phyloP scores from a whole-genome alignment of 2,797 vertebrate species.

The Danio tinwini region DNA sequence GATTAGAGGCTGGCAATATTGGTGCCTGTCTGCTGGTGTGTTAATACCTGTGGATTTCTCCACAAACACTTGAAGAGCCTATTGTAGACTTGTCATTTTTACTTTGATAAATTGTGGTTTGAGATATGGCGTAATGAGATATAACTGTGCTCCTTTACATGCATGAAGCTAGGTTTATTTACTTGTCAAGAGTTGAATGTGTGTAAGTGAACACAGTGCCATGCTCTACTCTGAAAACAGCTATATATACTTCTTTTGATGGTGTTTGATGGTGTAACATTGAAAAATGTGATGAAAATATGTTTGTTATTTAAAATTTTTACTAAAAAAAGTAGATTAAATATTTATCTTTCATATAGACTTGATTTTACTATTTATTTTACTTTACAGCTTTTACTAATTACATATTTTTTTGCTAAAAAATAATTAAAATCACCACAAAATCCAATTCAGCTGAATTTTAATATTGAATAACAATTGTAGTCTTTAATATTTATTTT shows the following conservation, averaged over 20 bases:
- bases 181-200: background rate
- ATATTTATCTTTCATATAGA: too few relatives aligned
- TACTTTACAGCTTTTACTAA: too few relatives aligned
- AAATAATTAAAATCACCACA: too few relatives aligned
- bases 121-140: background rate
- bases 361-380: too few relatives aligned
- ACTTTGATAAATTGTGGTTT: background rate
- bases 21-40: constrained; percentile 26
- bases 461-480: too few relatives aligned
- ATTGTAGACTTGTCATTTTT: background rate
- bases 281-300: background rate
- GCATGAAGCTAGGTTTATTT: background rate
- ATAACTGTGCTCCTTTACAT: background rate
- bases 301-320: background rate
- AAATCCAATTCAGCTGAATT: too few relatives aligned
- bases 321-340: background rate
- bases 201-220: background rate
- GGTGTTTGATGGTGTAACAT: background rate
- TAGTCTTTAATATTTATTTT: too few relatives aligned
- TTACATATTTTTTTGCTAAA: too few relatives aligned
- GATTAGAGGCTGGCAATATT: constrained; percentile 56
- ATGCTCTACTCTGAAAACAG: background rate
- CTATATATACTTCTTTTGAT: background rate
- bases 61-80: constrained; percentile 10
- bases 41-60: constrained; percentile 15